phyloP scores from a whole-genome alignment of 2,113 vertebrate species.

The Thalassoma bifasciatum region DNA sequence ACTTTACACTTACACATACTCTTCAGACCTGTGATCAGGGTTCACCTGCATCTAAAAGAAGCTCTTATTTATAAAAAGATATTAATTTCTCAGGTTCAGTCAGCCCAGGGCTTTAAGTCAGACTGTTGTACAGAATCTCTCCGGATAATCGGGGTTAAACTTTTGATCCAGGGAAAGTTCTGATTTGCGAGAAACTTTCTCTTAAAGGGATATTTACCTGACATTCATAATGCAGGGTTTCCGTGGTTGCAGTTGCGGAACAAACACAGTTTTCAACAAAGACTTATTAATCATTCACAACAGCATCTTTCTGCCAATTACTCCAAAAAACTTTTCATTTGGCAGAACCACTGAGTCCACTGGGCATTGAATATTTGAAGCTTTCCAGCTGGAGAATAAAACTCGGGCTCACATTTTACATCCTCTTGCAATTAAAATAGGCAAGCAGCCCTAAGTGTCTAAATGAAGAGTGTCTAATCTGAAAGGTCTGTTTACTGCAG shows the following conservation, averaged over 20 bases:
- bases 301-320: not conserved
- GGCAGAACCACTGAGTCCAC: not conserved
- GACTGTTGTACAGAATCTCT: constrained; percentile 3
- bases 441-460: too few species aligned
- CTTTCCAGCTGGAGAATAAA: not conserved
- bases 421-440: not conserved
- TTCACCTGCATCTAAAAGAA: constrained; percentile 4
- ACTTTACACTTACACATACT: constrained; percentile 20
- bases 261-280: not conserved
- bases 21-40: constrained; percentile 6
- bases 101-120: not conserved
- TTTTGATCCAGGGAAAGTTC: not conserved
- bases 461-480: too few species aligned
- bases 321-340: not conserved
- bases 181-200: too few species aligned
- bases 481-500: too few species aligned
- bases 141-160: not conserved
- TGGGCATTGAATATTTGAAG: constrained; percentile 11
- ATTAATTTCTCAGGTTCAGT: not conserved
- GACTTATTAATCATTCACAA: not conserved
- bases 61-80: not conserved
- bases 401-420: not conserved
- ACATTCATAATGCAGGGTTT: not conserved
- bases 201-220: too few species aligned
- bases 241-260: not conserved